Evolutionary conservation across 1,140 invertebrate species (phyloP), one percentile per base, ranked within the genome.

Genomic region (Drosophila nebulosa): DNA sequence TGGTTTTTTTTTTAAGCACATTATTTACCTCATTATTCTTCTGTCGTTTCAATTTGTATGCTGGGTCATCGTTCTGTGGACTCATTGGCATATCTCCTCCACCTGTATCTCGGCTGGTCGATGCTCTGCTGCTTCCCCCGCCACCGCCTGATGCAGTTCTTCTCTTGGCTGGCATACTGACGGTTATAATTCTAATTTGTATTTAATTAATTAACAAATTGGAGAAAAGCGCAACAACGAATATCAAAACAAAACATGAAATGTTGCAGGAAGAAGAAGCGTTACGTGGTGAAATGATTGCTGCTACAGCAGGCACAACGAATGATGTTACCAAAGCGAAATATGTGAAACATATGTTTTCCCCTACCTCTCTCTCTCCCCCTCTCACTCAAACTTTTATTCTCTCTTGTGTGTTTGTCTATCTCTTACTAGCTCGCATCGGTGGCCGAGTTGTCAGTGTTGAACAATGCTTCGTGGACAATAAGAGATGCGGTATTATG

Each of bases 21-120:
- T 30, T 14, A 68, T 56, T 79, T 70, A 90, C 89, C 78, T 90
- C 85, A 74, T 90, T 90, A 69, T 90, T 90, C 68, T 90, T 88
- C 51, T 90, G 66, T 79, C 89, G 80, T 75, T 90, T 90, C 67
- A 78, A 51, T 74, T 81, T 71, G 68, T 90, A 90, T 52, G 71
- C 73, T 52, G 79, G 75, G 72, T 89, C 85, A 10, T 85, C 79
- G 5, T 52, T 2, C 22, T 69, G 72, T 24, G 71, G 66, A 83
- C 75, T 83, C 16, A 61, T 52, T 22, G 76, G 64, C 6, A 62
- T 46, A 27, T 56, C 71, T 39, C 42, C 71, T 39, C 42, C 35
- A 21, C 36, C 58, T 39, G 32, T 32, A 4, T 56, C 59, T 64
- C 30, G 56, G 26, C 83, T 89, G 35, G 61, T 69, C n/a, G 81